Evolutionary conservation across 2,113 vertebrate genomes (phyloP), one percentile per base, ranked within the genome.

Genomic region (Ammospiza caudacuta): DNA sequence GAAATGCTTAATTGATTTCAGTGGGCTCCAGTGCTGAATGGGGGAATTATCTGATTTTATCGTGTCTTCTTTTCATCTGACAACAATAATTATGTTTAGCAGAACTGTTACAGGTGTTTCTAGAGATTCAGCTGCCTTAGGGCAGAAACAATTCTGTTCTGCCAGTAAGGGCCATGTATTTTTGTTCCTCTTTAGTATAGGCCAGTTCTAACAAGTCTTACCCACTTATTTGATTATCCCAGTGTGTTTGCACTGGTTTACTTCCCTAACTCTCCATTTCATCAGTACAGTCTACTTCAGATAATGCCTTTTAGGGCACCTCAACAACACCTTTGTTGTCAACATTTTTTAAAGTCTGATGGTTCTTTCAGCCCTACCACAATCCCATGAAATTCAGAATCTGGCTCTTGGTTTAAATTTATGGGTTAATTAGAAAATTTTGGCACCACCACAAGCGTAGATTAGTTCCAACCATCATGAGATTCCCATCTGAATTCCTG

Each of bases 351-450:
- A 9, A 62, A 83, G 55, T 39, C 39, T 62, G 9, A 20, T 54
- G 12, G 19, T 29, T 75, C 49, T 39, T 77, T 49, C 37, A 46
- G 59, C 83, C 31, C 55, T 91, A 41, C 64, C 69, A 55, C 11
- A 61, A 51, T 82, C 16, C 74, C 54, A 41, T 44, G 27, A 51
- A 85, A 92, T 69, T 77, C 18, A 84, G 57, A 82, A 81, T 81
- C 29, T 79, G 64, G 75, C 61, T 91, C 73, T 95, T 87, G 23
- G 68, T 73, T 93, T 97, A 88, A 89, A 93, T 90, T 94, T 94
- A 94, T 46, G 76, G 62, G 70, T 83, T 94, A 88, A 79, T 72
- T 69, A 72, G 47, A 69, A 85, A 39, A 68, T 89, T 96, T 94
- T 86, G 83, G 74, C 84, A 80, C 61, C 39, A 78, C 47, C 74